Evolutionary conservation across 2,888 invertebrate species (phyloP).

Genomic region (Agriopis aurantiaria): DNA sequence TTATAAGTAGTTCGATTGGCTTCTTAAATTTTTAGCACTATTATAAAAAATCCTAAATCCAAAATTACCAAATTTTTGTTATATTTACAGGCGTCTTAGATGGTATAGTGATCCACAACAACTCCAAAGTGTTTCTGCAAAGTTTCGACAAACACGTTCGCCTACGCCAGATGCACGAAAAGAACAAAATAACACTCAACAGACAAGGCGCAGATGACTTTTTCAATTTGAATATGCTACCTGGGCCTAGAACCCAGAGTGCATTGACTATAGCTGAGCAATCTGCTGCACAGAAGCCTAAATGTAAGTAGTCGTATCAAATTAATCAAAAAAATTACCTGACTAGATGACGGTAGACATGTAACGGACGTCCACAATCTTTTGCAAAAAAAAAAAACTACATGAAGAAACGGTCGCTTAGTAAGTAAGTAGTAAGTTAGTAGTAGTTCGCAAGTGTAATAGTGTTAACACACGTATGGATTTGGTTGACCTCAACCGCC

Average conservation of each 20-base stretch:
- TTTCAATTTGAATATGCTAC: conserved; percentile 75
- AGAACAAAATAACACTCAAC: conserved; percentile 64
- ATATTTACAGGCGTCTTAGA: conserved; percentile 86
- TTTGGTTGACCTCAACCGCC: no score
- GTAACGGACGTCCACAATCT: no score
- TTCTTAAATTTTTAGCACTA: no score
- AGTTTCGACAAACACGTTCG: conserved; percentile 87
- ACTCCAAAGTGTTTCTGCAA: conserved; percentile 87
- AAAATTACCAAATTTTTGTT: not conserved
- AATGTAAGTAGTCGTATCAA: conserved; percentile 51
- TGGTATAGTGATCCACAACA: conserved; percentile 85
- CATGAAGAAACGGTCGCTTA: no score
- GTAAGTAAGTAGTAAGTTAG: no score
- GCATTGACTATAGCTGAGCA: conserved; percentile 65
- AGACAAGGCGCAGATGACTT: conserved; percentile 72
- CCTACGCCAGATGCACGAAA: conserved; percentile 73
- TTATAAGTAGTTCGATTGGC: no score
- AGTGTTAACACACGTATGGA: no score
- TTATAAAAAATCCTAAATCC: no score
- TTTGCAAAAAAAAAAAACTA: no score
- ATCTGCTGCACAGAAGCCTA: conserved; percentile 63
- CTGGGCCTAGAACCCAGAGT: conserved; percentile 68
- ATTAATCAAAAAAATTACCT: no score
- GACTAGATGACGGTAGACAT: no score
- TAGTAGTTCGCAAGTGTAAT: no score